Conservation (phyloP, 2,797 vertebrate species). For the Oryzias sinensis region DNA sequence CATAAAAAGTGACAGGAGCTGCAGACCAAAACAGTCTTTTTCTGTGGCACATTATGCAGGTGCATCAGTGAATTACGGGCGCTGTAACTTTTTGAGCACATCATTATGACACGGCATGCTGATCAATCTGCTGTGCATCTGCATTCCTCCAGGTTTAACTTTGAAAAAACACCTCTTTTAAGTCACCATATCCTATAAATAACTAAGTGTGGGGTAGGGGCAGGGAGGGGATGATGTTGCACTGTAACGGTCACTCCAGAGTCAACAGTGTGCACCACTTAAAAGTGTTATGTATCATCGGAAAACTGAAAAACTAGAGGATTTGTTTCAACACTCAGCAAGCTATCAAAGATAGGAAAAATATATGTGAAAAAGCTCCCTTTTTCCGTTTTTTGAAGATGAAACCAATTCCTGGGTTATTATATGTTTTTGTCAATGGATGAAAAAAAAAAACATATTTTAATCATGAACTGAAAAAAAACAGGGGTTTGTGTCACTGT, state of each 20-base stretch:
- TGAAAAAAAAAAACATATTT: too few species aligned
- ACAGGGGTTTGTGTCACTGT: too few species aligned
- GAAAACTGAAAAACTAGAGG: slow-evolving; percentile 33
- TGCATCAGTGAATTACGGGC: slow-evolving; percentile 43
- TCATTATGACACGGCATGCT: slow-evolving; percentile 32
- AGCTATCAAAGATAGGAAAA: background rate
- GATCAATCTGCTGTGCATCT: slow-evolving; percentile 42
- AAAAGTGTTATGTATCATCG: slow-evolving; percentile 45
- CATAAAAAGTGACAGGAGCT: slow-evolving; percentile 53
- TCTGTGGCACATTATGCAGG: slow-evolving; percentile 52
- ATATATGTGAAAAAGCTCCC: too few species aligned
- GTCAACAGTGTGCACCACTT: slow-evolving; percentile 57
- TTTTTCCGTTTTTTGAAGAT: too few species aligned
- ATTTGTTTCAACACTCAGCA: slow-evolving; percentile 27
- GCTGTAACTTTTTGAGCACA: slow-evolving; percentile 55
- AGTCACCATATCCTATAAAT: slow-evolving; percentile 43
- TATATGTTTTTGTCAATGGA: too few species aligned
- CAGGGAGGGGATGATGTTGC: slow-evolving; percentile 17
- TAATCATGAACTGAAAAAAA: too few species aligned
- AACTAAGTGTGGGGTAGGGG: slow-evolving; percentile 33
- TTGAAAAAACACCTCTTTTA: slow-evolving; percentile 43
- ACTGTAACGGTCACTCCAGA: slow-evolving; percentile 27
- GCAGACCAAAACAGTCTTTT: slow-evolving; percentile 51
- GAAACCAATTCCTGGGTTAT: too few species aligned
- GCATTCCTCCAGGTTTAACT: slow-evolving; percentile 53